These are phyloP conservation scores for Kryphioiulus occultus DNA, from an alignment of 2,888 invertebrate species.

Conservation along the genomic window DNA sequence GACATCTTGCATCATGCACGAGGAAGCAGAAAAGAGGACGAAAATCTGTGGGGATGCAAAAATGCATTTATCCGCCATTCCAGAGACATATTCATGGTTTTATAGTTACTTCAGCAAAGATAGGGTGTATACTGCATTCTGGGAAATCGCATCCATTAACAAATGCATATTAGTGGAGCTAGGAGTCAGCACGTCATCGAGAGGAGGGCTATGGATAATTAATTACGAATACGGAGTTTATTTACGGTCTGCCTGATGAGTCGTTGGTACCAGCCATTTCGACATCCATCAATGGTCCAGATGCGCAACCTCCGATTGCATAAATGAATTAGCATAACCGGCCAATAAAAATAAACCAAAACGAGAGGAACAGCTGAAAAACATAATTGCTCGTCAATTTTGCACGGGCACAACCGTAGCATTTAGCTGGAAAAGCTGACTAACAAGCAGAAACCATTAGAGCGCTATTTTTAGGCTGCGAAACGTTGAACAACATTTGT, in stretches of 20 bases:
- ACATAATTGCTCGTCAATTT: constrained; percentile 2
- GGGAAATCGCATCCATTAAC: background rate
- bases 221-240: background rate
- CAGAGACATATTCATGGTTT: background rate
- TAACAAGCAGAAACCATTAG: constrained; percentile 31
- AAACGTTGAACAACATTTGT: background rate
- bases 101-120: background rate
- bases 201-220: background rate
- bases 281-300: constrained; percentile 31
- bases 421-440: constrained; percentile 2
- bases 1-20: background rate
- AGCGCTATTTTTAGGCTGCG: background rate
- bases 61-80: background rate
- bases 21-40: background rate
- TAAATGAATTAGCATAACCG: constrained; percentile 7
- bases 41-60: constrained; percentile 3
- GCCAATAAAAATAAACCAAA: constrained; percentile 12
- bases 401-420: background rate
- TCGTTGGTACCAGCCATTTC: constrained; percentile 20
- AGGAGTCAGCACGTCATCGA: background rate
- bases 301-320: background rate
- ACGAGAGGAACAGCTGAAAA: constrained; percentile 15
- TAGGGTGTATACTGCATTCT: background rate
- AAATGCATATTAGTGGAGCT: background rate
- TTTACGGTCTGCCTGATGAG: background rate